Evolutionary conservation across 2,797 vertebrate genomes (phyloP), one percentile per base, ranked within the genome.

Genomic region (Muscicapa striata): DNA sequence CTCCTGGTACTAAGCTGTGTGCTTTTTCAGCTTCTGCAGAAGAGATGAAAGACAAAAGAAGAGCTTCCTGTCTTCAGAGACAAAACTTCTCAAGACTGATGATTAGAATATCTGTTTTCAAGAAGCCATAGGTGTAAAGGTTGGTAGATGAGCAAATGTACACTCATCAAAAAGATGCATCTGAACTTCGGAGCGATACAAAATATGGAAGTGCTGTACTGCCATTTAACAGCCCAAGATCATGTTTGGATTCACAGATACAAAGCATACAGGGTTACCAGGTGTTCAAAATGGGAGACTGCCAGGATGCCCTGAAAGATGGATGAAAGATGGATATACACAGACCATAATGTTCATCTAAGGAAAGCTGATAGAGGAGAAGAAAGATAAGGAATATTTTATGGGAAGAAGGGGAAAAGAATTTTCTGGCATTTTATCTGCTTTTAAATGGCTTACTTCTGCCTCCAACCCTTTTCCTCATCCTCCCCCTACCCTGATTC

Each of bases 341-440:
- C 11, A n/a, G 34, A 82, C 9, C 11, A 29, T 16, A n/a, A 18
- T n/a, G 27, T 46, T 54, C 16, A 6, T 22, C 54, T 20, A 58
- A 30, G 32, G 34, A 84, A 41, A 38, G 48, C 78, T 79, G 45
- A 19, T 19, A 24, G 59, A 80, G 24, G 40, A 69, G 36, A 78
- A 69, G 30, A 43, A 84, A 15, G 2, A 36, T 66, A 16, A 40
- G n/a, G 22, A 79, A n/a, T 76, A 79, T 21, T 32, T n/a, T 23
- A 24, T 10, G 5, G 13, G 17, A 36, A 80, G 27, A 77, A 70
- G 10, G 7, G 13, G 27, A 59, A 68, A 76, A 23, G 8, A 45
- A 8, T 38, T 93, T 69, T 93, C 87, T 86, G 74, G 61, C 85
- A 11, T 63, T 96, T 90, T 89, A 36, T 29, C 70, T 90, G 46